Evolutionary conservation across 1,140 invertebrate genomes (phyloP).

Genomic region (Cecropterus lyciades): DNA sequence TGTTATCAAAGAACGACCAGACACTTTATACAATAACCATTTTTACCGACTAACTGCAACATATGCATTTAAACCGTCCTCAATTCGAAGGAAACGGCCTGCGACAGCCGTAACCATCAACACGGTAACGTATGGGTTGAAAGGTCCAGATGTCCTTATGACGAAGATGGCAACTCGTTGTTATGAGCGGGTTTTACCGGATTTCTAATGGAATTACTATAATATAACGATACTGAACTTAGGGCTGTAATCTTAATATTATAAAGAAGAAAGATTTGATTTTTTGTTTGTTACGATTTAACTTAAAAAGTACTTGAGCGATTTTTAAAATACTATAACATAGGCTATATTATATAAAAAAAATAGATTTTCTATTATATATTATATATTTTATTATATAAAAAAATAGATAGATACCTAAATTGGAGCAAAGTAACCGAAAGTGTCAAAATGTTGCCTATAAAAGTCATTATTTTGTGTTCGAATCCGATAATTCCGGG

Average conservation of each 20-base stretch:
- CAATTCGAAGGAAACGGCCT: conserved; percentile 37
- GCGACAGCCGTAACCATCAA: conserved; percentile 33
- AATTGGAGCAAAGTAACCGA: too few relatives aligned
- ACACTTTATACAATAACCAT: background rate
- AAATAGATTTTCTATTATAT: too few relatives aligned
- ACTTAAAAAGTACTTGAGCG: too few relatives aligned
- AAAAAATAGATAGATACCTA: too few relatives aligned
- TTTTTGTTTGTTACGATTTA: too few relatives aligned
- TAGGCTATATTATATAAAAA: too few relatives aligned
- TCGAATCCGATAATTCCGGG: too few relatives aligned
- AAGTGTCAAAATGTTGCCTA: too few relatives aligned
- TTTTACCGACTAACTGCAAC: conserved; percentile 1
- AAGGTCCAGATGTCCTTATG: conserved; percentile 27
- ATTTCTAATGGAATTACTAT: conserved; percentile 12
- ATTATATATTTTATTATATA: too few relatives aligned
- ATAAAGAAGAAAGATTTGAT: background rate
- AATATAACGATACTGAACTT: background rate
- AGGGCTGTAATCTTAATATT: background rate
- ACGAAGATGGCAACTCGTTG: conserved; percentile 24
- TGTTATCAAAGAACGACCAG: too few relatives aligned
- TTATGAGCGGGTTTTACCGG: conserved; percentile 28
- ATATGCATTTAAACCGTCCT: conserved; percentile 44
- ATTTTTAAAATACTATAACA: too few relatives aligned
- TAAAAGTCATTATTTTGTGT: too few relatives aligned
- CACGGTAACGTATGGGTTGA: conserved; percentile 34